Evolutionary conservation across 1,140 invertebrate species (phyloP).

Genomic region (Battus philenor): DNA sequence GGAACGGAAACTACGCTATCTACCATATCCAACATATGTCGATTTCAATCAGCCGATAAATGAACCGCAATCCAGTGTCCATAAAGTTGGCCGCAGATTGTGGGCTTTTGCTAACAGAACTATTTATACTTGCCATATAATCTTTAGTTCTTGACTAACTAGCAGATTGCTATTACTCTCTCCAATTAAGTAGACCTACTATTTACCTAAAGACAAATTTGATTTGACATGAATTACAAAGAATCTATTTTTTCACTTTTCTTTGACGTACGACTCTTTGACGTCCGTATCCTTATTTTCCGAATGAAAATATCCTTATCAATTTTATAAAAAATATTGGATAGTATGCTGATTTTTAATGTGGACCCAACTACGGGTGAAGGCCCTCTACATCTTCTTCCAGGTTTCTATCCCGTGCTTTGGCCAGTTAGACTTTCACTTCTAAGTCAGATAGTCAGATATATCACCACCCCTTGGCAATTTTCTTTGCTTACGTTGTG

Average conservation of each 20-base stretch:
- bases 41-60: slow-evolving; percentile 57
- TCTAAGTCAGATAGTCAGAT: too few relatives aligned
- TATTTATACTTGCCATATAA: slow-evolving; percentile 23
- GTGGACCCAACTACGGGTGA: too few relatives aligned
- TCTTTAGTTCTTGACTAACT: slow-evolving; percentile 29
- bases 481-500: too few relatives aligned
- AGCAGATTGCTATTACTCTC: slow-evolving; percentile 19
- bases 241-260: background rate
- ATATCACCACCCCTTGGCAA: too few relatives aligned
- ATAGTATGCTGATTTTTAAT: background rate
- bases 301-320: too few relatives aligned
- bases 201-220: background rate
- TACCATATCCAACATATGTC: slow-evolving; percentile 49
- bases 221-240: background rate
- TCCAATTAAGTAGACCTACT: background rate
- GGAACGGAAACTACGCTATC: slow-evolving; percentile 47
- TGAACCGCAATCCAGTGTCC: slow-evolving; percentile 28
- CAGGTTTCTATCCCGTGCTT: too few relatives aligned
- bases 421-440: too few relatives aligned
- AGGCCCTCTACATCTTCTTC: too few relatives aligned
- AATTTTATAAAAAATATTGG: background rate
- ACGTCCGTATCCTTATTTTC: too few relatives aligned
- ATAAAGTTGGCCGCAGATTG: slow-evolving; percentile 27
- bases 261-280: background rate
- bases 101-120: slow-evolving; percentile 18